Conservation (phyloP, 30 jellyfish, hydroid and myxozoan species). For the Catostylus mosaicus region DNA sequence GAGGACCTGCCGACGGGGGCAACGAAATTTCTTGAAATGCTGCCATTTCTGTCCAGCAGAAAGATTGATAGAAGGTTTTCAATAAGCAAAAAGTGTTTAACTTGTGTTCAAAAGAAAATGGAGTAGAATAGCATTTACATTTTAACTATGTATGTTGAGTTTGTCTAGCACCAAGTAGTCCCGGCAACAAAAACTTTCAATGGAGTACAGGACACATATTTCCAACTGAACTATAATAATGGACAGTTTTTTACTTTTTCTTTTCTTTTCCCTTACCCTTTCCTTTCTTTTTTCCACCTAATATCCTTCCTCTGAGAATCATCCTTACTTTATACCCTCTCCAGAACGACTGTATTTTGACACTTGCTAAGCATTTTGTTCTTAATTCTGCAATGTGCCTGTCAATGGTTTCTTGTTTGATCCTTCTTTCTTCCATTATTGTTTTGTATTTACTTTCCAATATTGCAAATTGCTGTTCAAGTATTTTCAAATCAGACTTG, state of each 20-base stretch:
- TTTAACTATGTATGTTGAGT: no score
- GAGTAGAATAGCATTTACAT: no score
- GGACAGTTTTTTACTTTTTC: background rate
- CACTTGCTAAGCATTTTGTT: conserved; percentile 28
- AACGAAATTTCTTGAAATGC: no score
- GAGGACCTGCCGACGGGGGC: no score
- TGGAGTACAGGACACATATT: no score
- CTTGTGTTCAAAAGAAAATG: no score
- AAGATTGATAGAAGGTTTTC: no score
- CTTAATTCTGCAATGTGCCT: background rate
- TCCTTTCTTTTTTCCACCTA: conserved; percentile 20
- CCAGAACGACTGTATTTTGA: conserved; percentile 55
- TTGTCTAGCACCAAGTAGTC: no score
- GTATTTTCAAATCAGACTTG: conserved; percentile 12
- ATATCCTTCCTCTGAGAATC: background rate
- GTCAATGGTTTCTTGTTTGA: conserved; percentile 13
- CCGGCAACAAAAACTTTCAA: no score
- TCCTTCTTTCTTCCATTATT: conserved; percentile 41
- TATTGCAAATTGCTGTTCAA: conserved; percentile 38
- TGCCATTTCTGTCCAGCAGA: no score
- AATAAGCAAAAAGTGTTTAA: no score
- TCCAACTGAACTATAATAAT: background rate
- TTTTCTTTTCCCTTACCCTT: conserved; percentile 43
- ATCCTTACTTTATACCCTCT: conserved; percentile 33
- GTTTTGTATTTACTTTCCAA: conserved; percentile 28